A percentile compares a stretch with the other conserved stretches of the same genome.
These are phyloP conservation scores for Andrena praecox DNA, from an alignment of 2,888 invertebrate species.

Conservation along the genomic window DNA sequence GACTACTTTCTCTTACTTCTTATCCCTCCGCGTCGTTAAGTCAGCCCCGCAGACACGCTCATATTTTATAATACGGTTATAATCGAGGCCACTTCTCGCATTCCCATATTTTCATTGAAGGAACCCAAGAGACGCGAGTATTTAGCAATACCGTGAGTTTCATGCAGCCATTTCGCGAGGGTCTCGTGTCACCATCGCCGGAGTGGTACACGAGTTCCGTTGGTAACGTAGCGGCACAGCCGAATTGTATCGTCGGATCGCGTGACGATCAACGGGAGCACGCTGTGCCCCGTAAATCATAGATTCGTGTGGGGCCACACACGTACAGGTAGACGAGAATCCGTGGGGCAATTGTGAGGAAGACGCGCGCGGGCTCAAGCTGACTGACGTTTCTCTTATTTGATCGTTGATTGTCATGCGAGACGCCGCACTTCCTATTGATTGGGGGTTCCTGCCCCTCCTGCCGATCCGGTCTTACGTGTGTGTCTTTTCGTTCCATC, in stretches of 20 bases:
- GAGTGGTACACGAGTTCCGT: background rate
- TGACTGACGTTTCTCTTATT: constrained; percentile 79
- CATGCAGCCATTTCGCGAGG: constrained; percentile 8
- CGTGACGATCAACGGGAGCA: constrained; percentile 24
- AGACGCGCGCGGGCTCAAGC: constrained; percentile 63
- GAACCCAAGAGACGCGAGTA: background rate
- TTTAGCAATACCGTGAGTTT: constrained; percentile 9
- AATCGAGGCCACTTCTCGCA: background rate
- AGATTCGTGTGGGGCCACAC: background rate
- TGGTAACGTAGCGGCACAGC: background rate
- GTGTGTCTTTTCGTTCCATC: constrained; percentile 59
- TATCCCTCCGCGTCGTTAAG: too few species aligned
- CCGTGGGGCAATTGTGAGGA: constrained; percentile 36
- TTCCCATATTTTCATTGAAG: constrained; percentile 2
- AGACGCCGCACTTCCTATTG: constrained; percentile 80
- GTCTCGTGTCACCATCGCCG: background rate
- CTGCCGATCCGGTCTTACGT: constrained; percentile 44
- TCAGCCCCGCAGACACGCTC: too few species aligned
- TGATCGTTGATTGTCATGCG: constrained; percentile 83
- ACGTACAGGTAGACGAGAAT: constrained; percentile 15
- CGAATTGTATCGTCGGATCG: constrained; percentile 42
- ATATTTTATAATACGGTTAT: background rate
- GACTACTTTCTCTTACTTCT: too few species aligned
- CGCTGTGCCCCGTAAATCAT: constrained; percentile 34
- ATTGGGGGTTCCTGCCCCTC: constrained; percentile 66